These are phyloP conservation scores for Drosophila greeni DNA, from an alignment of 2,888 invertebrate species.

Conservation along the genomic window DNA sequence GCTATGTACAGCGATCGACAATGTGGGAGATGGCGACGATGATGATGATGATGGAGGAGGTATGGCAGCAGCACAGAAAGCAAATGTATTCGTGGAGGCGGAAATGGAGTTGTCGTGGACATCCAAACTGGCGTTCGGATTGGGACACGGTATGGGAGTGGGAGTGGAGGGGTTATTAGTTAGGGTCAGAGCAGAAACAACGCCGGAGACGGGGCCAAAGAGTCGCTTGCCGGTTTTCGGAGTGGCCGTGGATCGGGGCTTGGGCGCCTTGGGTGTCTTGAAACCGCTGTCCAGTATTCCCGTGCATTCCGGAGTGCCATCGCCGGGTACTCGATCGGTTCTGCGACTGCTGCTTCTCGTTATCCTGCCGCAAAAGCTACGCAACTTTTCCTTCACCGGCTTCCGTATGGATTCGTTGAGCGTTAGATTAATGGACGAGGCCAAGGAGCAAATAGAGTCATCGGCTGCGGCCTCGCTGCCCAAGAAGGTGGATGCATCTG, in stretches of 20 bases:
- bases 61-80: conserved; percentile 55
- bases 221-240: conserved; percentile 63
- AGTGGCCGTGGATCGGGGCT: conserved; percentile 52
- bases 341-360: conserved; percentile 70
- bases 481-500: conserved; percentile 50
- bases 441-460: conserved; percentile 76
- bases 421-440: conserved; percentile 76
- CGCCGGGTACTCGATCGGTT: conserved; percentile 21
- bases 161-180: conserved; percentile 28
- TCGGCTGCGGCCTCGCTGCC: conserved; percentile 66
- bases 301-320: conserved; percentile 42
- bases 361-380: conserved; percentile 75
- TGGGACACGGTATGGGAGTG: conserved; percentile 11
- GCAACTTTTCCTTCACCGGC: conserved; percentile 77
- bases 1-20: conserved; percentile 39
- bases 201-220: conserved; percentile 50
- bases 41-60: conserved; percentile 21
- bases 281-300: conserved; percentile 67
- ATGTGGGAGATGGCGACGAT: conserved; percentile 32
- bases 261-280: conserved; percentile 77
- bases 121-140: conserved; percentile 19
- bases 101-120: conserved; percentile 29
- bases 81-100: conserved; percentile 38
- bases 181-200: conserved; percentile 27
- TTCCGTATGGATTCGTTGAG: conserved; percentile 77